Evolutionary conservation across 2,113 vertebrate genomes (phyloP).

Genomic region (Trematocara zebra): DNA sequence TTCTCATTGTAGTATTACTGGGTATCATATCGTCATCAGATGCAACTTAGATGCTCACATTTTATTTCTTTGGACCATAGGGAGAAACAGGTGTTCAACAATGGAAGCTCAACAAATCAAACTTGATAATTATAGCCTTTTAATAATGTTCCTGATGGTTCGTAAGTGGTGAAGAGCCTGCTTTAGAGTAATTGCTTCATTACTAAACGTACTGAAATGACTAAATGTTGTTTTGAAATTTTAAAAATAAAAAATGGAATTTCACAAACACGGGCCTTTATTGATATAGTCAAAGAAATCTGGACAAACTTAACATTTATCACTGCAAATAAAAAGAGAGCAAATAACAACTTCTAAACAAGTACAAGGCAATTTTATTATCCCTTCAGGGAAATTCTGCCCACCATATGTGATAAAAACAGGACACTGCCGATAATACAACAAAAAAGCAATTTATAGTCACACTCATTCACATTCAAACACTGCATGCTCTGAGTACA

Average conservation of each 20-base stretch:
- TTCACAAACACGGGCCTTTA: not conserved
- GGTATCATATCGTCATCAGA: conserved; percentile 12
- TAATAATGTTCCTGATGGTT: conserved; percentile 43
- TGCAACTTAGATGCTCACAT: not conserved
- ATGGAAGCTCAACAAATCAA: conserved; percentile 45
- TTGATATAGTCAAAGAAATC: not conserved
- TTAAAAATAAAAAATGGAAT: not conserved
- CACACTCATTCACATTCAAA: conserved; percentile 21
- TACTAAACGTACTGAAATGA: not conserved
- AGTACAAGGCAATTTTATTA: conserved; percentile 21
- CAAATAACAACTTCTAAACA: not conserved
- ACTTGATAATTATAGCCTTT: conserved; percentile 41
- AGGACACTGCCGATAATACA: conserved; percentile 35
- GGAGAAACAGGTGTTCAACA: conserved; percentile 25
- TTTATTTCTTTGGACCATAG: not conserved
- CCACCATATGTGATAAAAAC: conserved; percentile 42
- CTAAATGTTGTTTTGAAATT: not conserved
- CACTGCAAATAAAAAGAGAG: conserved; percentile 11
- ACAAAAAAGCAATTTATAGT: conserved; percentile 42
- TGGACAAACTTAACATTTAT: conserved; percentile 7
- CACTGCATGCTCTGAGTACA: conserved; percentile 2
- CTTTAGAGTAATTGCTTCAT: not conserved
- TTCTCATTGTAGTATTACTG: not conserved
- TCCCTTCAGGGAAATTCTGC: conserved; percentile 27
- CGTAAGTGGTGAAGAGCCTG: conserved; percentile 1